Evolutionary conservation across 2,113 vertebrate genomes (phyloP), one percentile per base, ranked within the genome.

Genomic region (Chloebia gouldiae): DNA sequence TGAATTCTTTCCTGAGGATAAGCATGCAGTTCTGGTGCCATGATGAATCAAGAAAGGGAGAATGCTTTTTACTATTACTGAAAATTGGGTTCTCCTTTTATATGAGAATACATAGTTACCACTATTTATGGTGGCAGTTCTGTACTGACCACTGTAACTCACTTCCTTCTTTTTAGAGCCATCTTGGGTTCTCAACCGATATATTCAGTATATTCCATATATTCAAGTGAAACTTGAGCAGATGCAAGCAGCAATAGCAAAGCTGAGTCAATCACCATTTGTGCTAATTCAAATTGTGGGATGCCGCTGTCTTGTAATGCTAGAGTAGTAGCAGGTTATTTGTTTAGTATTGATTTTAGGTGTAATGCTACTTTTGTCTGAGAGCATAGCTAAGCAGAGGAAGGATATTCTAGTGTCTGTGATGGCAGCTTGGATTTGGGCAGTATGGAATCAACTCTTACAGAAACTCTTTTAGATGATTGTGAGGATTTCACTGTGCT

Each of bases 311-410:
- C 59, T 37, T 37, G 7, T 64, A 69, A 44, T 25, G 12, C 37
- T 60, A 11, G 28, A 81, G 15, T 44, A 44, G 7, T 54, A 81
- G 65, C 59, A 82, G 56, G 65, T 92, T 93, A 91, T 96, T 97
- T 70, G 13, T 91, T 94, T 97, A 68, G 45, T 65, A 28, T 84
- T 64, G 93, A 27, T 96, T 97, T 96, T 96, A 97, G 30, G 9
- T 70, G 45, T n/a, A 83, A 80, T 7, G 27, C 7, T 49, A 42
- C 40, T 90, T 89, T 69, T 83, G 47, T 57, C 24, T 82, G 37
- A 64, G 80, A 72, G 40, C 45, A 30, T 33, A 72, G 15, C 40
- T 49, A 60, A 85, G 45, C 24, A 51, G 21, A 37, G n/a, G 31
- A 76, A 60, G 24, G 24, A 20, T 71, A 23, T 61, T 86, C 6